Evolutionary conservation across 2,888 invertebrate genomes (phyloP).

Genomic region (Rhagium mordax): DNA sequence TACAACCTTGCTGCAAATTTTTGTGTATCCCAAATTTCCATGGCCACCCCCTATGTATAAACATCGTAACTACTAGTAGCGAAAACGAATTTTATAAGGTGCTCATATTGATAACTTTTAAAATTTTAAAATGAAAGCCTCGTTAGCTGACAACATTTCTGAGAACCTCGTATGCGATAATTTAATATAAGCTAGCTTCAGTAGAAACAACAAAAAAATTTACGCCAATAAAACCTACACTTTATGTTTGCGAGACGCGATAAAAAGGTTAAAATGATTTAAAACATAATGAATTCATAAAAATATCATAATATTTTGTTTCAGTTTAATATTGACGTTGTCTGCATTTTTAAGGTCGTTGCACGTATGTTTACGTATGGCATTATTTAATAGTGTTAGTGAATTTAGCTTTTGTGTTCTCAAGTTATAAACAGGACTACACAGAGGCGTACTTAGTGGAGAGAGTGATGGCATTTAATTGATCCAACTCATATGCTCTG

Average conservation of each 20-base stretch:
- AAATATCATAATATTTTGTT: conserved; percentile 38
- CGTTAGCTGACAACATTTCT: not conserved
- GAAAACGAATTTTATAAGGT: too few relatives aligned
- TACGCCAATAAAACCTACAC: conserved; percentile 32
- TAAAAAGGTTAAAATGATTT: conserved; percentile 36
- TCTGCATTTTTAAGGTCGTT: conserved; percentile 54
- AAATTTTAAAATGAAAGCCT: too few relatives aligned
- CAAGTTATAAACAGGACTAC: conserved; percentile 44
- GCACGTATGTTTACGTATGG: conserved; percentile 51
- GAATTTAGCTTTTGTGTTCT: conserved; percentile 47
- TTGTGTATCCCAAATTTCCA: too few relatives aligned
- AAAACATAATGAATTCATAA: conserved; percentile 38
- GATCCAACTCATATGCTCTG: too few relatives aligned
- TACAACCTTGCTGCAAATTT: too few relatives aligned
- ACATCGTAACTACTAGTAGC: too few relatives aligned
- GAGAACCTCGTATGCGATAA: not conserved
- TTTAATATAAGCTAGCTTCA: conserved; percentile 2
- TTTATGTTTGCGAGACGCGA: conserved; percentile 25
- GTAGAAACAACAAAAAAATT: conserved; percentile 2
- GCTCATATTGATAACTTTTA: too few relatives aligned
- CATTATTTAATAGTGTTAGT: conserved; percentile 56
- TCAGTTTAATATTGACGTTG: conserved; percentile 40
- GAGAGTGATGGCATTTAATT: too few relatives aligned
- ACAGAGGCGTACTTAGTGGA: conserved; percentile 22
- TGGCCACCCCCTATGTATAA: too few relatives aligned